Percentiles rank a stretch among this genome's conserved stretches.
Conservation (phyloP, 37 sponge, comb jelly and placozoan species). For the Theonella swinhoei region DNA sequence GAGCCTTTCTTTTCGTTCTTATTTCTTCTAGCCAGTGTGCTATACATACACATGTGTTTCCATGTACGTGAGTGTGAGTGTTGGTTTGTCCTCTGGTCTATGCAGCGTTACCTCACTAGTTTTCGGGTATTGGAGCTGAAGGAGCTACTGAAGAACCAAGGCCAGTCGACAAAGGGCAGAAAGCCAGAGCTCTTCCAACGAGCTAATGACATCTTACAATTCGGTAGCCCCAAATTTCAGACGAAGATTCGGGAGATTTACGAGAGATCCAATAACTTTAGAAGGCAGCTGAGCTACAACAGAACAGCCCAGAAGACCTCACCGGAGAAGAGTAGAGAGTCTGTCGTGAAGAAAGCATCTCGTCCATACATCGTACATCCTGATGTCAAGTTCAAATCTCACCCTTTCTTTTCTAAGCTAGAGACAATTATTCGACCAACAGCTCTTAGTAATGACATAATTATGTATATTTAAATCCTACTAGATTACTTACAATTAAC, state of each 20-base stretch:
- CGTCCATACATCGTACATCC: constrained; percentile 32
- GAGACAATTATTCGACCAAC: constrained; percentile 62
- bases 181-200: constrained; percentile 69
- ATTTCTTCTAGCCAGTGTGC: too few species aligned
- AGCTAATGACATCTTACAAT: constrained; percentile 31
- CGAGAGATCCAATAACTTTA: neutral
- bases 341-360: neutral
- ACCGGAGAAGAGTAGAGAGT: constrained; percentile 2
- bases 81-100: too few species aligned
- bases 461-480: too few species aligned
- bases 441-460: constrained; percentile 61
- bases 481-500: too few species aligned
- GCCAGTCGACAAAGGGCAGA: constrained; percentile 67
- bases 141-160: constrained; percentile 54
- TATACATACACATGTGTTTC: too few species aligned
- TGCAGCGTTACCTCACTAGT: constrained; percentile 46
- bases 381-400: constrained; percentile 58
- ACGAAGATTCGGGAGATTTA: constrained; percentile 34
- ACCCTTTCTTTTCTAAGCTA: constrained; percentile 39
- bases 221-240: constrained; percentile 26
- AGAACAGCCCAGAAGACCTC: neutral
- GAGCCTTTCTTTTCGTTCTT: too few species aligned
- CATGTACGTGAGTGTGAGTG: too few species aligned
- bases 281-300: neutral
- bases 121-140: constrained; percentile 88